Base-by-base conservation (phyloP, 1,140 invertebrate species). In the Hylaeus anthracinus region DNA sequence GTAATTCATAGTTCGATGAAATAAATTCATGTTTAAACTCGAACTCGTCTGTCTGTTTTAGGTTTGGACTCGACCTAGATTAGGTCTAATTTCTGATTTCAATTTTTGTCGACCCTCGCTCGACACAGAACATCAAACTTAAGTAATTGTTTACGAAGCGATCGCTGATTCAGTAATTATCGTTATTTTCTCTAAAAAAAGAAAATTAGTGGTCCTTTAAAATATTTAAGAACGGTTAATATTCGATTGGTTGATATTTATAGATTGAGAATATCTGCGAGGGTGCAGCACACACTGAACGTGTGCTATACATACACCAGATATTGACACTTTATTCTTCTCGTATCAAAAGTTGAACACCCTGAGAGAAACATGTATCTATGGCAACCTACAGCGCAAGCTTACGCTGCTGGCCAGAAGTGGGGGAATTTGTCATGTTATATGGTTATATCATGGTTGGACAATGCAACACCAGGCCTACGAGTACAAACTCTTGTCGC, bases 381-480 rank as follows among this genome's bases (percentile, higher is more conserved):
- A 53, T 55, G 39, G 10, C 45, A 64, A 61, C 37, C n/a, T 64
- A 65, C 14, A 26, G n/a, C 63, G 51, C 67, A 76, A 66, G 6
- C 39, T 61, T 75, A 56, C 43, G 37, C n/a, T 41, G 45, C 3
- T 66, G 37, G 9, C n/a, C 12, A 55, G 3, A 15, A 45, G 26
- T 45, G 14, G 51, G 3, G 39, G 10, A 67, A 76, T 67, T 76
- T 48, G 8, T 56, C 26, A 56, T 37, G 51, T n/a, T 75, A 5
- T 26, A 76, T 67, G 15, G 51, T n/a, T 75, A 5, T 26, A 76
- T 67, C 14, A 58, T 39, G 41, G 53, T 12, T 58, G 14, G 53
- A 48, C 26, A 48, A 51, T 61, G 14, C 26, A 58, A 37, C 3
- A 41, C 15, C 14, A 51, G 26, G 9, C 8, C 51, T 14, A 67